A percentile compares a stretch with the other conserved stretches of the same genome.
Evolutionary conservation across 2,113 vertebrate genomes (phyloP).

Genomic region (Corydoras sp.): DNA sequence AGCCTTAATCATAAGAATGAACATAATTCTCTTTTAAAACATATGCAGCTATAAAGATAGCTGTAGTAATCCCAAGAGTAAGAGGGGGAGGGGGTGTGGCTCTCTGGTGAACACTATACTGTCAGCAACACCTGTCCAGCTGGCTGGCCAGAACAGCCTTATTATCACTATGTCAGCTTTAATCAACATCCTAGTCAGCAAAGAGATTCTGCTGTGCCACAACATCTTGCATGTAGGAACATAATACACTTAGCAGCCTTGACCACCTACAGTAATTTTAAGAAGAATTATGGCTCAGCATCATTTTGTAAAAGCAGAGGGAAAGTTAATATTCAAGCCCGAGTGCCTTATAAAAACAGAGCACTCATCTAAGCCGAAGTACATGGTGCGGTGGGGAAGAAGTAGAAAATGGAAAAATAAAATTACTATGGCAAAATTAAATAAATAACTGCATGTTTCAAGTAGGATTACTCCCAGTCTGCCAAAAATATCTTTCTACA

Average conservation of each 20-base stretch:
- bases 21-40: not conserved
- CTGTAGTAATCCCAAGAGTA: constrained; percentile 1
- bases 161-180: constrained; percentile 48
- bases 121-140: constrained; percentile 44
- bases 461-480: too few relatives aligned
- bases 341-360: too few relatives aligned
- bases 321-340: too few relatives aligned
- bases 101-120: constrained; percentile 20
- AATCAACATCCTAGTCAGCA: constrained; percentile 45
- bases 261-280: constrained; percentile 9
- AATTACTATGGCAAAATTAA: too few relatives aligned
- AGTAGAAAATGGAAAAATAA: too few relatives aligned
- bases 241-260: constrained; percentile 14
- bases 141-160: constrained; percentile 28
- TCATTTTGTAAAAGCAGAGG: too few relatives aligned
- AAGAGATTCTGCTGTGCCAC: constrained; percentile 26
- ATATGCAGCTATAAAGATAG: constrained; percentile 12
- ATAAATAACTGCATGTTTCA: too few relatives aligned
- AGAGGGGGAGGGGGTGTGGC: not conserved
- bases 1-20: not conserved
- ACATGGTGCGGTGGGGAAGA: too few relatives aligned
- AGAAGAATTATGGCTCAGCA: too few relatives aligned
- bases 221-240: constrained; percentile 19
- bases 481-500: too few relatives aligned
- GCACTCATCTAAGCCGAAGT: too few relatives aligned